These are phyloP conservation scores for Erebia palarica DNA, from an alignment of 2,888 invertebrate species.

Conservation along the genomic window DNA sequence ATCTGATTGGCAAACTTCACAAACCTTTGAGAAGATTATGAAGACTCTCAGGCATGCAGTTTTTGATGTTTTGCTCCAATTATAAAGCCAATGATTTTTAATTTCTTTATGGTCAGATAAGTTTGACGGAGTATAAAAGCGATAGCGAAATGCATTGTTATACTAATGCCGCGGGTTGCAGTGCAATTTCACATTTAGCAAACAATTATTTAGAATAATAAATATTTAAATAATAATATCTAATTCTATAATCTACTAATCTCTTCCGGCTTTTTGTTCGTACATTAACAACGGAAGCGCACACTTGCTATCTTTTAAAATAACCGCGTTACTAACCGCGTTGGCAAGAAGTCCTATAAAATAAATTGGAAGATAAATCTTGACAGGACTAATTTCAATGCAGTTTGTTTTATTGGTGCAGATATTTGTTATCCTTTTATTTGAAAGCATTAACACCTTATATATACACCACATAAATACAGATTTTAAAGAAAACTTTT, in stretches of 20 bases:
- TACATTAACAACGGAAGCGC: slow-evolving; percentile 12
- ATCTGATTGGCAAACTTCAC: no score
- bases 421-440: slow-evolving; percentile 39
- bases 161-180: no score
- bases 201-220: no score
- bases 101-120: no score
- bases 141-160: no score
- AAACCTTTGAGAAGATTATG: no score
- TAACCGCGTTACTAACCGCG: slow-evolving; percentile 45
- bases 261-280: slow-evolving; percentile 4
- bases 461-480: slow-evolving; percentile 27
- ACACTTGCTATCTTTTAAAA: slow-evolving; percentile 44
- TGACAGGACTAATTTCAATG: slow-evolving; percentile 44
- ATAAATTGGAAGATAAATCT: slow-evolving; percentile 43
- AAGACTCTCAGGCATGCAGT: no score
- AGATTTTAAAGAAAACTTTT: slow-evolving; percentile 10
- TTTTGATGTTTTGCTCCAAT: no score
- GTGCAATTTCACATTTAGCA: no score
- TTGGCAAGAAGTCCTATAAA: slow-evolving; percentile 33
- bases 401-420: slow-evolving; percentile 38
- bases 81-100: no score
- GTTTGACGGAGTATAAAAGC: no score
- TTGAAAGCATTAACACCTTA: slow-evolving; percentile 39
- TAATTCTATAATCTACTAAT: neutral
- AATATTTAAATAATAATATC: neutral